phyloP scores from a whole-genome alignment of 2,888 invertebrate genomes.

The Abrostola tripartita region DNA sequence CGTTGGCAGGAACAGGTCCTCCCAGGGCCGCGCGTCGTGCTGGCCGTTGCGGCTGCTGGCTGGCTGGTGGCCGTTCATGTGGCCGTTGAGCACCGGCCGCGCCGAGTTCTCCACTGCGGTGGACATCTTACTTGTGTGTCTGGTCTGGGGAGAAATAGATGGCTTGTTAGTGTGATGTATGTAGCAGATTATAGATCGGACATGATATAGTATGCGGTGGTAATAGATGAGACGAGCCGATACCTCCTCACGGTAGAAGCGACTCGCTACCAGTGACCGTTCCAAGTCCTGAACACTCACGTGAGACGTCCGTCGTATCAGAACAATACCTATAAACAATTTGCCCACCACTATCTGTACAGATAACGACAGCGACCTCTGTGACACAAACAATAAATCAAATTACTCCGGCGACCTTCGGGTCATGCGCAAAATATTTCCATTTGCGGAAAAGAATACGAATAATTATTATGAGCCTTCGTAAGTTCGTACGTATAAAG shows the following conservation, averaged over 20 bases:
- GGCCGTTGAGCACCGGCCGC: slow-evolving; percentile 45
- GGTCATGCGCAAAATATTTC: slow-evolving; percentile 15
- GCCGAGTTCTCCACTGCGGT: slow-evolving; percentile 63
- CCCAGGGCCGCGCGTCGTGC: slow-evolving; percentile 61
- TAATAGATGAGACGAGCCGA: too few species aligned
- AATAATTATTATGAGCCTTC: not conserved
- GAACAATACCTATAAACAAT: not conserved
- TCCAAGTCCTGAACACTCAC: too few species aligned
- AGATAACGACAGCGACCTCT: slow-evolving; percentile 23
- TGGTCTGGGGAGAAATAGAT: slow-evolving; percentile 37
- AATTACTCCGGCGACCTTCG: slow-evolving; percentile 16
- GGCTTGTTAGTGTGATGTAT: not conserved
- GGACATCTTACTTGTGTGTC: slow-evolving; percentile 61
- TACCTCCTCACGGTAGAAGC: too few species aligned
- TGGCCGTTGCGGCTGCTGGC: slow-evolving; percentile 25
- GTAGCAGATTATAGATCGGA: too few species aligned
- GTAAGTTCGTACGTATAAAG: too few species aligned
- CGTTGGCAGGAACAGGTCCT: slow-evolving; percentile 77
- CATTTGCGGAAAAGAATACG: slow-evolving; percentile 7
- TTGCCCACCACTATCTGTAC: not conserved
- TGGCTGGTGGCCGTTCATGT: slow-evolving; percentile 26
- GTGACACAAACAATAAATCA: slow-evolving; percentile 5
- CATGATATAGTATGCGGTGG: too few species aligned
- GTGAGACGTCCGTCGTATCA: too few species aligned
- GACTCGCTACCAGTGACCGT: too few species aligned